Evolutionary conservation across 2,113 vertebrate species (phyloP).

Genomic region (Numida meleagris): DNA sequence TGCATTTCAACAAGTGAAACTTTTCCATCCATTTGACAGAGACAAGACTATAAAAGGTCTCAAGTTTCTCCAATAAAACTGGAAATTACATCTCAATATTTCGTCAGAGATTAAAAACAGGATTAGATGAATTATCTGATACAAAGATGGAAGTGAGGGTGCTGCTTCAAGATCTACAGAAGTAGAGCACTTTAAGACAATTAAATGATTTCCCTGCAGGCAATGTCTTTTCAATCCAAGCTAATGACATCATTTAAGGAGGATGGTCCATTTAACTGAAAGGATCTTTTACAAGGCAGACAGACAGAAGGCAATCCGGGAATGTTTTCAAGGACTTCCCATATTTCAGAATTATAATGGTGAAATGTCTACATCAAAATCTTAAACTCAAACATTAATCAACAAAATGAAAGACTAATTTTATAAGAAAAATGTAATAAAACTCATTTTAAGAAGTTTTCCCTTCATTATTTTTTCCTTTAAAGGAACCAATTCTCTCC

Average conservation of each 20-base stretch:
- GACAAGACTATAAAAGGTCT: conserved; percentile 66
- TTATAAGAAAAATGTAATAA: conserved; percentile 76
- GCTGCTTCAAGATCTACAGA: conserved; percentile 77
- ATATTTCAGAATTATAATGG: conserved; percentile 85
- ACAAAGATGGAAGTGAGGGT: conserved; percentile 76
- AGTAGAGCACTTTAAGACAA: conserved; percentile 85
- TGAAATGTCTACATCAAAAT: conserved; percentile 82
- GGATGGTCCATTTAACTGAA: conserved; percentile 87
- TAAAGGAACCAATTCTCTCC: conserved; percentile 75
- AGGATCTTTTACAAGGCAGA: conserved; percentile 82
- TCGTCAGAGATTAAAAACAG: conserved; percentile 75
- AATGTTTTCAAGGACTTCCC: conserved; percentile 80
- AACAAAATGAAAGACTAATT: conserved; percentile 79
- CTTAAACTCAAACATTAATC: conserved; percentile 82
- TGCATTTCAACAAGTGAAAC: conserved; percentile 68
- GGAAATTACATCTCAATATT: conserved; percentile 77
- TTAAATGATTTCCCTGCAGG: conserved; percentile 85
- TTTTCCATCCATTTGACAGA: conserved; percentile 51
- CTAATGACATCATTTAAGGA: conserved; percentile 87
- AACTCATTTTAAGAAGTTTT: conserved; percentile 76
- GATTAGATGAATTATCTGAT: conserved; percentile 79
- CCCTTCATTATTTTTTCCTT: conserved; percentile 72
- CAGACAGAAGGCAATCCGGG: conserved; percentile 84
- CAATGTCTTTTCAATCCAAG: conserved; percentile 85
- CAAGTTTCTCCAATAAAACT: conserved; percentile 75